A percentile compares a stretch with the other conserved stretches of the same genome.
Evolutionary conservation across 2,888 invertebrate species (phyloP).

Genomic region (Agrotis ipsilon): DNA sequence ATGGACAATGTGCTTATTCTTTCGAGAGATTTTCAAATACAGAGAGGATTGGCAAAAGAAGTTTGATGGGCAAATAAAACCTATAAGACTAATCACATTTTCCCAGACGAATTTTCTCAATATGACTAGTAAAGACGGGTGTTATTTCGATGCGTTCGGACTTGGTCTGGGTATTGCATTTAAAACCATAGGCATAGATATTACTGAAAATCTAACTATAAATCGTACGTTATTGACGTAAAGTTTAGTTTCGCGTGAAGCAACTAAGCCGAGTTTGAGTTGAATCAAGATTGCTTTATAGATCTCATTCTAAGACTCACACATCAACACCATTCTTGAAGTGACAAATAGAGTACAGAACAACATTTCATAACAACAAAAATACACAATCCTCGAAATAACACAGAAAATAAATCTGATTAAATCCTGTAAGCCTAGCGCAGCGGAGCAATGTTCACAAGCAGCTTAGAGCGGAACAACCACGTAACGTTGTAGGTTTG

Average conservation of each 20-base stretch:
- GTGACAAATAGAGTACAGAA: neutral
- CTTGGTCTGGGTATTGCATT: too few species aligned
- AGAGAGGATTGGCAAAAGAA: neutral
- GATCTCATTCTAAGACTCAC: neutral
- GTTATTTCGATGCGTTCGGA: too few species aligned
- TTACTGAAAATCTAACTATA: too few species aligned
- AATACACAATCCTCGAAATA: constrained; percentile 31
- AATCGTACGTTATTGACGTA: too few species aligned
- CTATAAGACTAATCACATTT: too few species aligned
- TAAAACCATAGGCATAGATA: too few species aligned
- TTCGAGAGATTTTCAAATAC: neutral
- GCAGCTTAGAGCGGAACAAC: constrained; percentile 44
- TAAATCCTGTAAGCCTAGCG: constrained; percentile 36
- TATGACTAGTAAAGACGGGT: too few species aligned
- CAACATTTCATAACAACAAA: neutral
- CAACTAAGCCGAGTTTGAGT: too few species aligned
- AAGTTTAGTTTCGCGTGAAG: too few species aligned
- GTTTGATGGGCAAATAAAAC: neutral
- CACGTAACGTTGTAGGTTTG: constrained; percentile 20
- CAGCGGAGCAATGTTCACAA: constrained; percentile 37
- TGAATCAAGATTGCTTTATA: too few species aligned
- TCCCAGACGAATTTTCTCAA: too few species aligned
- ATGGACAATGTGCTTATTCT: neutral
- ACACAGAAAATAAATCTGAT: constrained; percentile 45
- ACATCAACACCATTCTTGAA: neutral